These are phyloP conservation scores for Phacellophora camtschatica DNA, from an alignment of 30 jellyfish, hydroid and myxozoan species.

Conservation along the genomic window DNA sequence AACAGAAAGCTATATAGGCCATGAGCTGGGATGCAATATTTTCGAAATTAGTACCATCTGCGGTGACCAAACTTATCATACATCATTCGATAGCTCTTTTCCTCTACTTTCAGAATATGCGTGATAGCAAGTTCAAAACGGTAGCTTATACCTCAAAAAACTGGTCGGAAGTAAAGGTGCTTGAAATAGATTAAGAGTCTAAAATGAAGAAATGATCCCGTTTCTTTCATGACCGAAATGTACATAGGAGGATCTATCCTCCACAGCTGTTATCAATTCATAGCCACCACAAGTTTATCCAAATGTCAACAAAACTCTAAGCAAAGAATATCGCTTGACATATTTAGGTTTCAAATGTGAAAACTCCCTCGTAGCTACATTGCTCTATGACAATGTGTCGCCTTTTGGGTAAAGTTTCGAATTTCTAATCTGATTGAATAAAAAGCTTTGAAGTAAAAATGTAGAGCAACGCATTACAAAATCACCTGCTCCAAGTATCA, in stretches of 20 bases:
- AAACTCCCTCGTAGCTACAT: conserved; percentile 28
- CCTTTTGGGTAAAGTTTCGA: conserved; percentile 15
- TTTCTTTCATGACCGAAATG: not conserved
- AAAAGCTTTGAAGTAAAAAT: not conserved
- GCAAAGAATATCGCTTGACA: not conserved
- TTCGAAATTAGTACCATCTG: conserved; percentile 36
- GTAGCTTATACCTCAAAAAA: conserved; percentile 12
- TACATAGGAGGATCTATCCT: conserved; percentile 7
- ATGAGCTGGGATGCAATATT: conserved; percentile 15
- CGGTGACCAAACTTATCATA: conserved; percentile 9
- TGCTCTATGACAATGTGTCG: conserved; percentile 2
- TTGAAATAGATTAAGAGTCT: not conserved
- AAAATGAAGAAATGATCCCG: not conserved
- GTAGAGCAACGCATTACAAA: not conserved
- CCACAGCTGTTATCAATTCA: conserved; percentile 20
- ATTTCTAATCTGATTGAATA: not conserved
- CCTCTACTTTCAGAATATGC: conserved; percentile 31
- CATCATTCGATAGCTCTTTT: conserved; percentile 21
- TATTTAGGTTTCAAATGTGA: conserved; percentile 10
- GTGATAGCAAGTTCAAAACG: conserved; percentile 37
- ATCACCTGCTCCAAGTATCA: not conserved
- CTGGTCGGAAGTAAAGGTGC: conserved; percentile 29
- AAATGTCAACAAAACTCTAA: conserved; percentile 15
- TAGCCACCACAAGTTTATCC: conserved; percentile 20
- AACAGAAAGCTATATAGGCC: conserved; percentile 8